Evolutionary conservation across 1,140 invertebrate species (phyloP).

Genomic region (Panulirus ornatus): DNA sequence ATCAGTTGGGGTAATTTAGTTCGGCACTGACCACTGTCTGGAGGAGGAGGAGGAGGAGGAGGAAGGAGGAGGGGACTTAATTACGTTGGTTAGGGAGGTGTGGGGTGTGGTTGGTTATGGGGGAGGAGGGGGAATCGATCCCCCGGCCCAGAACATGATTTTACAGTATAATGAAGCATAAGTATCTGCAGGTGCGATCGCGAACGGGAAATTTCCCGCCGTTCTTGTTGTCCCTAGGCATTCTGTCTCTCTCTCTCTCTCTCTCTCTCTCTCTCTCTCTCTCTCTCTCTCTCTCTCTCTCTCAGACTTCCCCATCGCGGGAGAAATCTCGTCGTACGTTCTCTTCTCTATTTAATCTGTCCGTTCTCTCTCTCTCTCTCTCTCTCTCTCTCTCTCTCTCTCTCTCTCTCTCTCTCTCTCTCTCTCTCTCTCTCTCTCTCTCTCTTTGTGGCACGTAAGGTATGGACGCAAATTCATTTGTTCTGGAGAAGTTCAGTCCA

Average conservation of each 20-base stretch:
- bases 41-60: background rate
- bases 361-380: conserved; percentile 7
- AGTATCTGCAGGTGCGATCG: conserved; percentile 51
- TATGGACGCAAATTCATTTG: too few relatives aligned
- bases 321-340: too few relatives aligned
- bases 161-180: conserved; percentile 54
- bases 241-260: background rate
- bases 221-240: background rate
- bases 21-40: conserved; percentile 38
- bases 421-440: background rate
- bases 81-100: conserved; percentile 15
- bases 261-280: background rate
- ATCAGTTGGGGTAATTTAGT: background rate
- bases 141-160: conserved; percentile 41
- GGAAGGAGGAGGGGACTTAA: conserved; percentile 31
- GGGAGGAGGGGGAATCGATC: conserved; percentile 40
- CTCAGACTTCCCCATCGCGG: too few relatives aligned
- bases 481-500: too few relatives aligned
- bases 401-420: background rate
- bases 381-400: conserved; percentile 22
- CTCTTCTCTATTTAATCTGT: too few relatives aligned
- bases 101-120: too few relatives aligned
- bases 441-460: background rate
- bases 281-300: too few relatives aligned
- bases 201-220: background rate